Evolutionary conservation across 2,888 invertebrate species (phyloP), one percentile per base, ranked within the genome.

Genomic region (Rhabditoides inermis): DNA sequence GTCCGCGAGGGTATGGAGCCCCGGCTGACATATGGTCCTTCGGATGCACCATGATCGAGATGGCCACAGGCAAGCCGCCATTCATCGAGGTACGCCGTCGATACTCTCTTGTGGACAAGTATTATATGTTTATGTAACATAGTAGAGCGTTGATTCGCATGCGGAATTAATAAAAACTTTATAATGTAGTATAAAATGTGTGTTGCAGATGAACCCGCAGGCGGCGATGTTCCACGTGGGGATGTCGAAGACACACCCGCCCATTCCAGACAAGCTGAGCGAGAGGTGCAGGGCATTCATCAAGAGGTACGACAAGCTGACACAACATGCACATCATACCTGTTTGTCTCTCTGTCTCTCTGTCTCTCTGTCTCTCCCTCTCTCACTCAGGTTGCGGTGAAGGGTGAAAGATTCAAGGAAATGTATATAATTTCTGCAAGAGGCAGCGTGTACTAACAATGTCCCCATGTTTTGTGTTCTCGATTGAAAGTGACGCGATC

Each of bases 21-120:
- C 76, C 88, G 84, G 92, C 92, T 56, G 92, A 94, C 76, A 90
- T 92, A 75, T 92, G 92, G 92, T 90, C 90, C 6, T 82, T 94
- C 68, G 92, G 92, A 25, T 98, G 98, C 77, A 98, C 98, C 0
- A 88, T 95, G 61, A 91, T 98, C 7, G 98, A 98, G 82, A 98
- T 98, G 98, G 94, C 95, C 0, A 95, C 95, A 0, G 95, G 95
- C 4, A 91, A 95, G 77, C 92, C 94, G 18, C 98, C 98, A 0
- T 98, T 98, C 75, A 88, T 91, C 63, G 95, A 99, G 76, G 79
- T 81, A 35, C 0, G 25, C 12, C n/a, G 18, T 22, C 42, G 39
- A 42, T 58, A 20, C 32, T 39, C 28, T 36, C 44, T n/a, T 54
- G 28, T 7, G 3, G n/a, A 6, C n/a, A 23, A 42, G 26, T 25